A percentile compares a stretch with the other conserved stretches of the same genome.
Conservation (phyloP, 2,888 invertebrate species). For the Drosophila prolongata region DNA sequence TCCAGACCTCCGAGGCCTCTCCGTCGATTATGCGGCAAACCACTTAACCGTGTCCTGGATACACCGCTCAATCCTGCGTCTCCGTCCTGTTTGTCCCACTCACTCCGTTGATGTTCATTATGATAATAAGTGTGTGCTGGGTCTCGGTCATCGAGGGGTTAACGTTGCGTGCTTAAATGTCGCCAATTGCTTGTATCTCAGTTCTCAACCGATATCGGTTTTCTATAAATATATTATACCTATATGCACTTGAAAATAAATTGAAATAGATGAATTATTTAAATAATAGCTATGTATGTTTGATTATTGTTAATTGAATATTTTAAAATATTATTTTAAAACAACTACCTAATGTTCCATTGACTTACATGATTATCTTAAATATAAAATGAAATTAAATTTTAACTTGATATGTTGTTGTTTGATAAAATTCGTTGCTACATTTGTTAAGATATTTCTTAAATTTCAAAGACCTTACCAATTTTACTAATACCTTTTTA, state of each 20-base stretch:
- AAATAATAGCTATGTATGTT: background rate
- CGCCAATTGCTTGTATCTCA: slow-evolving; percentile 73
- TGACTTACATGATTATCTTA: too few species aligned
- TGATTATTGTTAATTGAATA: too few species aligned
- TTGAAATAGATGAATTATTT: background rate
- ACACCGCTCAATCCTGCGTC: slow-evolving; percentile 26
- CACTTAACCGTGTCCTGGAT: slow-evolving; percentile 54
- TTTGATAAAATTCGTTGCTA: too few species aligned
- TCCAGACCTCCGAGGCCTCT: slow-evolving; percentile 15
- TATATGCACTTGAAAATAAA: slow-evolving; percentile 11
- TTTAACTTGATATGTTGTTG: too few species aligned
- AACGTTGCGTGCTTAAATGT: slow-evolving; percentile 76
- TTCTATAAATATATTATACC: slow-evolving; percentile 21
- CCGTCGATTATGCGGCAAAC: slow-evolving; percentile 63
- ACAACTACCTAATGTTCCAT: too few species aligned
- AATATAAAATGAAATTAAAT: too few species aligned
- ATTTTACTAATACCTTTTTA: too few species aligned
- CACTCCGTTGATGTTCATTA: slow-evolving; percentile 63
- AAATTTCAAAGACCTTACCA: too few species aligned
- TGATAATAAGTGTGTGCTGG: slow-evolving; percentile 66
- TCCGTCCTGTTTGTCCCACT: background rate
- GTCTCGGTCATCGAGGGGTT: slow-evolving; percentile 57
- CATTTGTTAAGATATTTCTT: too few species aligned
- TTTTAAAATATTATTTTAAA: too few species aligned
- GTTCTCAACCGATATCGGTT: slow-evolving; percentile 15